Evolutionary conservation across 2,888 invertebrate species (phyloP).

Genomic region (Ptychoptera contaminata): DNA sequence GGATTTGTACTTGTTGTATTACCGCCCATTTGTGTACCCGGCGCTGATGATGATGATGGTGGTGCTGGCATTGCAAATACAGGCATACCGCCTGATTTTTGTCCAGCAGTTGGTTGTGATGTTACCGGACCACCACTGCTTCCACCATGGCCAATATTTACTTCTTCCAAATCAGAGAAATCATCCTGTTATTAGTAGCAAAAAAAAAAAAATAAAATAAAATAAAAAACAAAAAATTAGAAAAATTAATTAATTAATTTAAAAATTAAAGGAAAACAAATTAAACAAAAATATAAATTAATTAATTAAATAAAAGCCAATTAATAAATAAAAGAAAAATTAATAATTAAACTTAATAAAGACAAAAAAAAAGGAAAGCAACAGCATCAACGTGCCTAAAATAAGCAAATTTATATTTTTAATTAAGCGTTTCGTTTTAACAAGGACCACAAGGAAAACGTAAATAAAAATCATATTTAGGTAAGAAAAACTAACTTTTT

Average conservation of each 20-base stretch:
- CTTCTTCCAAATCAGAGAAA: constrained; percentile 26
- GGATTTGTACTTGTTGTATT: constrained; percentile 27
- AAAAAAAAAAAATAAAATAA: too few relatives aligned
- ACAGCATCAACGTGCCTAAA: too few relatives aligned
- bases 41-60: constrained; percentile 19
- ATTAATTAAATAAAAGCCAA: not conserved
- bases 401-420: too few relatives aligned
- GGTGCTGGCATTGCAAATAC: constrained; percentile 28
- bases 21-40: not conserved
- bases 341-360: too few relatives aligned
- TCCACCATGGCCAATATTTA: constrained; percentile 20
- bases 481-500: too few relatives aligned
- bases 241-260: too few relatives aligned
- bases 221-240: too few relatives aligned
- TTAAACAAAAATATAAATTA: not conserved
- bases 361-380: too few relatives aligned
- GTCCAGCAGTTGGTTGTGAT: constrained; percentile 22
- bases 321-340: too few relatives aligned
- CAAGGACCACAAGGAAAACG: too few relatives aligned
- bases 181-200: constrained; percentile 25
- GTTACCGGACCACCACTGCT: constrained; percentile 17
- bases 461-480: too few relatives aligned
- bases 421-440: too few relatives aligned
- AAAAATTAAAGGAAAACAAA: not conserved
- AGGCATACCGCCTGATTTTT: constrained; percentile 21